Evolutionary conservation across 2,797 vertebrate species (phyloP).

Genomic region (Lacerta bilineata): DNA sequence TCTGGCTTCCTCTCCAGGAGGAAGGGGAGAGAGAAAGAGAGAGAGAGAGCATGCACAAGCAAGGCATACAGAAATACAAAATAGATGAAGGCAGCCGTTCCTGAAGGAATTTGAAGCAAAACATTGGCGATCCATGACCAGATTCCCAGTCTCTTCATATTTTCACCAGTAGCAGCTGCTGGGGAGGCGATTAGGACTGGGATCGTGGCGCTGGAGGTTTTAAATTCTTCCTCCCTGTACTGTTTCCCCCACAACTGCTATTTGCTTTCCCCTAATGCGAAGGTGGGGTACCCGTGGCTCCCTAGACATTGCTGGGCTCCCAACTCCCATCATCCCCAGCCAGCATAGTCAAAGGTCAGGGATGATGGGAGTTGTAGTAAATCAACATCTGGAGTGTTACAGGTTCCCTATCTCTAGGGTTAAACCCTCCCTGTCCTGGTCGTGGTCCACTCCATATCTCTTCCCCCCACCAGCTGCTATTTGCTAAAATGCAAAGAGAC

Average conservation of each 20-base stretch:
- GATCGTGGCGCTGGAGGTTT: neutral
- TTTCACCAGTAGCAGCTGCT: neutral
- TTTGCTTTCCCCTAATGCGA: neutral
- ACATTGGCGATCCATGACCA: neutral
- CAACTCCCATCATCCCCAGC: neutral
- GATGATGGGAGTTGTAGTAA: neutral
- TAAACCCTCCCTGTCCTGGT: neutral
- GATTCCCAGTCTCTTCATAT: neutral
- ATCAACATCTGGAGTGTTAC: neutral
- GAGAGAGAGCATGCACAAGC: neutral
- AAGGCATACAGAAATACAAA: neutral
- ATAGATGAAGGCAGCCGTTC: neutral
- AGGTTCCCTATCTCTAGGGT: too few species aligned
- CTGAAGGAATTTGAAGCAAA: neutral
- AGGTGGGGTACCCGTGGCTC: too few species aligned
- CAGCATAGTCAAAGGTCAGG: neutral
- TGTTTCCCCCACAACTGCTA: neutral
- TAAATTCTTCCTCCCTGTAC: neutral
- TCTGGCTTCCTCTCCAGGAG: slow-evolving; percentile 6
- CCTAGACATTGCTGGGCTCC: neutral
- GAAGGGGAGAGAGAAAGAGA: too few species aligned
- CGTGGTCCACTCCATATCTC: neutral
- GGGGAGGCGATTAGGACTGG: neutral
- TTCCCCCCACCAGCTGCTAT: neutral
- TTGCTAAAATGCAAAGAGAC: neutral